Percentiles rank a stretch among this genome's conserved stretches.
These are phyloP conservation scores for Drosophila mimica DNA, from an alignment of 2,888 invertebrate genomes.

Conservation along the genomic window DNA sequence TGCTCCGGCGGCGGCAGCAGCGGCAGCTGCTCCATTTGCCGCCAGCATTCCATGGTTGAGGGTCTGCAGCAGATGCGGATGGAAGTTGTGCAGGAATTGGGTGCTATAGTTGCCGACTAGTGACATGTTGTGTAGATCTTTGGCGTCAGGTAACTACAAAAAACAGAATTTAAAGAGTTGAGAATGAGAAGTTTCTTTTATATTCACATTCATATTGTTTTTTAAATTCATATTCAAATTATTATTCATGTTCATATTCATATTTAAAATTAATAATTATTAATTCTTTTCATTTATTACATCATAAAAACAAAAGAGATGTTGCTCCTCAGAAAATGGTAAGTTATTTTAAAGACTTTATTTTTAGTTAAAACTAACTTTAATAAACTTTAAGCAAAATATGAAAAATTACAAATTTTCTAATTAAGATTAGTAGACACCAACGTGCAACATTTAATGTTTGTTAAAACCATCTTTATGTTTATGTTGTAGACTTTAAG, in stretches of 20 bases:
- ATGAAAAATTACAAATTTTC: fast-evolving
- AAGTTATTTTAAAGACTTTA: neutral
- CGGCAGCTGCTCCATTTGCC: constrained; percentile 80
- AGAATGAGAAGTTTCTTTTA: neutral
- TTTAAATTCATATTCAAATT: neutral
- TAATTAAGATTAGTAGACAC: neutral
- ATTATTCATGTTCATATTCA: neutral
- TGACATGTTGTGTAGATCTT: constrained; percentile 88
- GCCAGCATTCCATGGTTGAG: constrained; percentile 87
- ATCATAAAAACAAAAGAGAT: neutral
- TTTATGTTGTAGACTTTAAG: neutral
- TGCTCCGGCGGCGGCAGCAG: constrained; percentile 80
- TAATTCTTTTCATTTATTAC: neutral
- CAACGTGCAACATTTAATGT: neutral
- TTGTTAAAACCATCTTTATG: neutral
- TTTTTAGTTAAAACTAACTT: neutral
- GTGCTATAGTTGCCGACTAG: constrained; percentile 89
- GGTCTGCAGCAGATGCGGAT: constrained; percentile 90
- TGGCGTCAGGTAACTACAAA: constrained; percentile 86
- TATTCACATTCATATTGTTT: neutral
- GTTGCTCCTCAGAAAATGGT: neutral
- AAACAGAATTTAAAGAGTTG: neutral
- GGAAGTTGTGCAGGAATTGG: constrained; percentile 90
- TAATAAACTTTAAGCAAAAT: neutral
- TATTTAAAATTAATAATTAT: neutral